Conservation (phyloP, 2,888 invertebrate species). For the Oligia fasciuncula region DNA sequence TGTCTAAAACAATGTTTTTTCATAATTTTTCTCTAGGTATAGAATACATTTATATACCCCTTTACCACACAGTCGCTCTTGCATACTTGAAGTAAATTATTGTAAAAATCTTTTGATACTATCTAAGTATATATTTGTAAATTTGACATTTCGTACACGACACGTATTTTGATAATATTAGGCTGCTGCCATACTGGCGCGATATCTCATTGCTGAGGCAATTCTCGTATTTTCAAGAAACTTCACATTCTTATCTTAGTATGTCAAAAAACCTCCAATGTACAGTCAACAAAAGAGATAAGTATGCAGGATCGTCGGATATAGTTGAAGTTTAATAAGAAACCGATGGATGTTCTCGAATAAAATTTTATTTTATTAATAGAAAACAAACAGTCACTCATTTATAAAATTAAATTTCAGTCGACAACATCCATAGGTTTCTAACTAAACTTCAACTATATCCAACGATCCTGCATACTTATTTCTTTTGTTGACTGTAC, state of each 20-base stretch:
- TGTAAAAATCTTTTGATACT: slow-evolving; percentile 71
- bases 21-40: slow-evolving; percentile 46
- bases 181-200: slow-evolving; percentile 15
- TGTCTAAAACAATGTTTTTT: slow-evolving; percentile 46
- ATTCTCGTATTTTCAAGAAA: neutral
- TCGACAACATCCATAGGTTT: no score
- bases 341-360: no score
- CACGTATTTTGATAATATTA: slow-evolving; percentile 63
- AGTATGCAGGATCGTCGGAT: no score
- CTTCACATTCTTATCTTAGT: neutral
- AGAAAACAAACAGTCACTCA: no score
- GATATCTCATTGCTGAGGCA: neutral
- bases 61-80: slow-evolving; percentile 54
- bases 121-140: slow-evolving; percentile 65
- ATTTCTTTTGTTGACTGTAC: no score
- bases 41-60: slow-evolving; percentile 60
- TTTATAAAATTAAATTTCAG: no score
- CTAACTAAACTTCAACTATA: no score
- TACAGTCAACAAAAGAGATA: no score
- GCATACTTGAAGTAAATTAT: slow-evolving; percentile 60
- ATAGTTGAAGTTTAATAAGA: no score
- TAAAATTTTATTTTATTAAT: no score
- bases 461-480: no score
- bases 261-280: neutral
- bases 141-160: slow-evolving; percentile 66